Base-by-base conservation (phyloP, 2,113 vertebrate species). In the Platysteira castanea region DNA sequence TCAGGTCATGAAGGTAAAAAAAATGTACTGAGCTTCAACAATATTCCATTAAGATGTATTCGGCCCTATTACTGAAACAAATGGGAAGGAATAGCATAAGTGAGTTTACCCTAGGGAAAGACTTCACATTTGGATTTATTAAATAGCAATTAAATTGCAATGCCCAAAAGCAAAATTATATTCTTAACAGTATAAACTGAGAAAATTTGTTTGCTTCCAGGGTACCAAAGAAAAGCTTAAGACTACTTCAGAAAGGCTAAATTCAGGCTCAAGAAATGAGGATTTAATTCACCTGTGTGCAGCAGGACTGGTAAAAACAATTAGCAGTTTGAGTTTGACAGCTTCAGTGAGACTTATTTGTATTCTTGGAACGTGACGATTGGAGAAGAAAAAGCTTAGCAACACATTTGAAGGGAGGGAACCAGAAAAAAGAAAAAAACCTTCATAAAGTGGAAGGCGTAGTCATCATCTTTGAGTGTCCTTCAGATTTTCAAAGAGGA, bases 321-420 rank as follows among this genome's bases (percentile, higher is more conserved):
- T 52, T 18, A 50, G 18, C 33, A 56, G 19, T 64, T 27, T 87
- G 68, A 56, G 19, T 64, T 27, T 87, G 68, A 53, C 22, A 93
- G 22, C n/a, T 77, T 50, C 31, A 70, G n/a, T 44, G 59, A 44
- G n/a, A 52, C 19, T 41, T 1, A 1, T 56, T 71, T 80, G 50
- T 24, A 26, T 77, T 19, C 7, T 26, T 61, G 49, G 16, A 71
- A 56, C 27, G 17, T 42, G 52, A 35, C 11, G 61, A 30, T 1
- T 50, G 9, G 39, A 71, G 10, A 20, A 27, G 18, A 81, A 76
- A 84, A 64, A 46, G 0, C 24, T 70, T 57, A 74, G 8, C 13
- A 74, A 57, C 9, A 23, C 3, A 9, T 56, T 42, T 0, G 0
- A 63, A 33, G 10, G 44, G 15, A 79, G 10, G 3, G 3, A 1